Evolutionary conservation across 1,140 invertebrate species (phyloP).

Genomic region (Ptiloglossa arizonensis): DNA sequence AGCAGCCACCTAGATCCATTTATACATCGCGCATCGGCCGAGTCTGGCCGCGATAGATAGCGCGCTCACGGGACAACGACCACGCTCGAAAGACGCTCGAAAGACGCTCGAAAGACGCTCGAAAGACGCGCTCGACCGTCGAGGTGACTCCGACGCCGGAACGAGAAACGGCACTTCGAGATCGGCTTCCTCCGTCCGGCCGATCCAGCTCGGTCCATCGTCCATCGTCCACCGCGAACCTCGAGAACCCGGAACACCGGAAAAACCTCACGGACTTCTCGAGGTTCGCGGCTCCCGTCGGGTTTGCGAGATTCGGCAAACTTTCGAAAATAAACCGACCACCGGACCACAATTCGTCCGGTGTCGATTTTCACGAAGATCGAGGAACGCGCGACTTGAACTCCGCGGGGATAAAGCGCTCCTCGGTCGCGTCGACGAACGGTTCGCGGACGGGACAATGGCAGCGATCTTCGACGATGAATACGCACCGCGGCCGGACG

Average conservation of each 20-base stretch:
- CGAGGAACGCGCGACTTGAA: too few relatives aligned
- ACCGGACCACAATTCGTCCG: too few relatives aligned
- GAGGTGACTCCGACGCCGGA: too few relatives aligned
- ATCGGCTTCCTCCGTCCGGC: neutral
- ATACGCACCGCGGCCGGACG: conserved; percentile 24
- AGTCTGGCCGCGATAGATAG: conserved; percentile 67
- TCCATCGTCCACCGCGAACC: neutral
- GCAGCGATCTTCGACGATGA: conserved; percentile 21
- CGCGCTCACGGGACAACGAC: conserved; percentile 74
- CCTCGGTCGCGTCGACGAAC: too few relatives aligned
- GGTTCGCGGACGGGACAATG: conserved; percentile 32
- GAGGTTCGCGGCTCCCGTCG: too few relatives aligned
- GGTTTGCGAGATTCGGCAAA: too few relatives aligned
- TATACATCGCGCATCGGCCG: conserved; percentile 66
- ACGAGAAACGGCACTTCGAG: conserved; percentile 16
- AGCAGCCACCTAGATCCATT: conserved; percentile 67
- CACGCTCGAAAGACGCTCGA: conserved; percentile 44
- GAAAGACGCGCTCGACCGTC: too few relatives aligned
- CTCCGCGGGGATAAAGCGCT: too few relatives aligned
- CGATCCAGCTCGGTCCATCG: neutral
- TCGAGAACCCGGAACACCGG: neutral
- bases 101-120: too few relatives aligned
- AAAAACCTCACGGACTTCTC: too few relatives aligned
- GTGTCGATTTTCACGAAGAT: too few relatives aligned
- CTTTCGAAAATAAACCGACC: too few relatives aligned